These are phyloP conservation scores for Triops cancriformis DNA, from an alignment of 1,140 invertebrate genomes.

Conservation along the genomic window DNA sequence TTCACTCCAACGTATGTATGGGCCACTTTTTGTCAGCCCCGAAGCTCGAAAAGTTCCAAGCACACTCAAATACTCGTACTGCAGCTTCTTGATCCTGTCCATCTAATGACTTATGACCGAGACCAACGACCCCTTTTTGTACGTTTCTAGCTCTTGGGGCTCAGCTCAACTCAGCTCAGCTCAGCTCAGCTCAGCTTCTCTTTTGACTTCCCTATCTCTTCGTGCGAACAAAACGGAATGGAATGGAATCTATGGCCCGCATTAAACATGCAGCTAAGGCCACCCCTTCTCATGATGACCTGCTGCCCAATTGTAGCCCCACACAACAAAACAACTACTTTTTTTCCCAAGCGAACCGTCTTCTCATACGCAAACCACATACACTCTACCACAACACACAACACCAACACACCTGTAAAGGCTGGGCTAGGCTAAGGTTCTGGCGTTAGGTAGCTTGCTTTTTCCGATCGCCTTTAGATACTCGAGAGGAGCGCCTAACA, in stretches of 20 bases:
- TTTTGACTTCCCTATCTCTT: background rate
- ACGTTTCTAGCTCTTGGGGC: background rate
- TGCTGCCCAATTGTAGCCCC: background rate
- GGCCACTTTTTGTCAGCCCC: too few species aligned
- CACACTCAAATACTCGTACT: background rate
- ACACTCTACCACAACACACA: background rate
- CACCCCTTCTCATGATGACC: constrained; percentile 12
- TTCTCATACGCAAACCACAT: background rate
- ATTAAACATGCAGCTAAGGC: constrained; percentile 5
- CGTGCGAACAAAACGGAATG: background rate
- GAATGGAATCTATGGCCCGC: constrained; percentile 12
- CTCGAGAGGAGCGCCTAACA: background rate
- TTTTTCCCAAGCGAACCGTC: background rate
- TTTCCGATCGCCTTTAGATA: background rate
- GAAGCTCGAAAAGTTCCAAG: too few species aligned
- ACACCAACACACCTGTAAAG: background rate
- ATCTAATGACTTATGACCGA: constrained; percentile 10
- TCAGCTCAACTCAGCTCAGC: too few species aligned
- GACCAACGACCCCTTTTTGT: constrained; percentile 12
- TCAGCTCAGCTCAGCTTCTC: too few species aligned
- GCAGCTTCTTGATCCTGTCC: constrained; percentile 12
- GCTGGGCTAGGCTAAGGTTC: background rate
- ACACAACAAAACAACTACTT: background rate
- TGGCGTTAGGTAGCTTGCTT: background rate
- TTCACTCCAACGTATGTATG: too few species aligned